These are phyloP conservation scores for Vannuccia rotundouncinata DNA, from an alignment of 2,888 invertebrate genomes.

Conservation along the genomic window DNA sequence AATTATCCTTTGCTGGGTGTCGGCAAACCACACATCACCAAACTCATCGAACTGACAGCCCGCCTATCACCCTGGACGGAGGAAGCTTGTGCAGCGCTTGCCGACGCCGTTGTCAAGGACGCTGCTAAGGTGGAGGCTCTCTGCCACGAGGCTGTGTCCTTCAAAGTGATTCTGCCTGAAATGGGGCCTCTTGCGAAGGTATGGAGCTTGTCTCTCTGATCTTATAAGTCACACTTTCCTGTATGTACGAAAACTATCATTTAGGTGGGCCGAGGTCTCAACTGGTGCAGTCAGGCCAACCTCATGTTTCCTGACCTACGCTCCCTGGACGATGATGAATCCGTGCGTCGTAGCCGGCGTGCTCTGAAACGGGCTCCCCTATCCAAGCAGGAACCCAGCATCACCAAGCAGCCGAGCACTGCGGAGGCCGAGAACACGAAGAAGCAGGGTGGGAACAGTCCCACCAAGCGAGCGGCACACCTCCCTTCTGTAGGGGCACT, in stretches of 20 bases:
- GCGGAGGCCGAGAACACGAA: not conserved
- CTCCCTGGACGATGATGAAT: not conserved
- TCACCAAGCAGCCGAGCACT: not conserved
- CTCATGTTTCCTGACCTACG: not conserved
- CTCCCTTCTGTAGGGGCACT: not conserved
- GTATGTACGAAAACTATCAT: not conserved
- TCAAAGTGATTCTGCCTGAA: not conserved
- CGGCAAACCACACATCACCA: not conserved
- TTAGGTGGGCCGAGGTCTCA: not conserved
- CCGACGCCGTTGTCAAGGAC: slow-evolving; percentile 7
- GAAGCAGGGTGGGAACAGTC: not conserved
- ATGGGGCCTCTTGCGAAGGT: not conserved
- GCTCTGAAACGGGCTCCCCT: slow-evolving; percentile 4
- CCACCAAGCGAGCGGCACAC: not conserved
- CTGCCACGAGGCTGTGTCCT: not conserved
- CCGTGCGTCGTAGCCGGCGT: not conserved
- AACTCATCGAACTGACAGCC: not conserved
- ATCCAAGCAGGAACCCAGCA: not conserved
- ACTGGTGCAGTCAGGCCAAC: not conserved
- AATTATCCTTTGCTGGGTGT: not conserved
- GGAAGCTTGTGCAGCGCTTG: not conserved
- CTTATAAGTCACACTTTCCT: no score
- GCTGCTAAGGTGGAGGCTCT: not conserved
- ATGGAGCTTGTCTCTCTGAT: no score
- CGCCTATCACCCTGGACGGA: not conserved